A percentile compares a stretch with the other conserved stretches of the same genome.
Evolutionary conservation across 2,113 vertebrate genomes (phyloP).

Genomic region (Sapayoa aenigma): DNA sequence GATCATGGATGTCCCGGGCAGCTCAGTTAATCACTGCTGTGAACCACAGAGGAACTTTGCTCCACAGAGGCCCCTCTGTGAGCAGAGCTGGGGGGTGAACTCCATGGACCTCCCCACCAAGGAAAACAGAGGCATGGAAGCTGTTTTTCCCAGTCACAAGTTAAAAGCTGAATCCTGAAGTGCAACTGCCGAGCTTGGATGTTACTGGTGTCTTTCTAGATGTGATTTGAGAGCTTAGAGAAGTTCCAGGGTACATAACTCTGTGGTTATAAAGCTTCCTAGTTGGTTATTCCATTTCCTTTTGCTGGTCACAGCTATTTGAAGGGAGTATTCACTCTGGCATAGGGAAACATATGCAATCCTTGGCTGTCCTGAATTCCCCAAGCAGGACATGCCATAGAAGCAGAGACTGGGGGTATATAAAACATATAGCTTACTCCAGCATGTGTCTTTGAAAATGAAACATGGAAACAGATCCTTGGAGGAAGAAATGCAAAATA

Average conservation of each 20-base stretch:
- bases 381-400: neutral
- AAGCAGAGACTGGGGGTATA: neutral
- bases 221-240: neutral
- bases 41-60: neutral
- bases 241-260: neutral
- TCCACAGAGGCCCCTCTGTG: neutral
- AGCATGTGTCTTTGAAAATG: neutral
- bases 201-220: neutral
- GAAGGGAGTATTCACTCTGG: neutral
- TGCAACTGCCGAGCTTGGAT: neutral
- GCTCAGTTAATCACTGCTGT: neutral
- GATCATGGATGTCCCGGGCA: neutral
- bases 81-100: neutral
- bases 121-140: neutral
- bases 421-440: neutral
- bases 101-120: neutral
- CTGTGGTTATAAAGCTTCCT: neutral
- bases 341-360: neutral
- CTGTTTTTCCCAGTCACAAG: neutral
- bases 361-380: neutral
- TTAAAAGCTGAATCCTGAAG: neutral
- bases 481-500: constrained; percentile 34
- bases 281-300: neutral
- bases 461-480: neutral
- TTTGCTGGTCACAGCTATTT: neutral